Evolutionary conservation across 2,113 vertebrate species (phyloP).

Genomic region (Ramphastos sulfuratus): DNA sequence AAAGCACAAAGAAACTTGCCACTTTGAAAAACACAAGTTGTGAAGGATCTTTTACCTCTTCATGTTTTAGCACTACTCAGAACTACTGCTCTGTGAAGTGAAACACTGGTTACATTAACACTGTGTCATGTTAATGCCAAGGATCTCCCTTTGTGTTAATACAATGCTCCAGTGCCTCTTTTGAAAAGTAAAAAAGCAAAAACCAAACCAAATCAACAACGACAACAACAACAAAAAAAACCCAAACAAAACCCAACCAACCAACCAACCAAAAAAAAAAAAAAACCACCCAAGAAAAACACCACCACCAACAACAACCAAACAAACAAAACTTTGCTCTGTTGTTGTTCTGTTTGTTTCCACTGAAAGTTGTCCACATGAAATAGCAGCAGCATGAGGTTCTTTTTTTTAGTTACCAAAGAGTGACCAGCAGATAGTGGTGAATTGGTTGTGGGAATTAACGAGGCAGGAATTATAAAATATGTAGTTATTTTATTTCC

Average conservation of each 20-base stretch:
- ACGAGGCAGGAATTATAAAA: too few species aligned
- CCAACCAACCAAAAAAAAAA: too few species aligned
- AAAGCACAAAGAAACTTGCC: background rate
- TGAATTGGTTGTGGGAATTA: too few species aligned
- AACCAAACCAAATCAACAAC: too few species aligned
- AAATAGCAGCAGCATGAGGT: fast-evolving
- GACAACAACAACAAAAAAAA: too few species aligned
- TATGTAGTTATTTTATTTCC: too few species aligned
- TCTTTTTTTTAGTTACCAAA: background rate
- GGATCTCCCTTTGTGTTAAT: background rate
- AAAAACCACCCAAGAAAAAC: too few species aligned
- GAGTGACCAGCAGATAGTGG: background rate
- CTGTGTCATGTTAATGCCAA: background rate
- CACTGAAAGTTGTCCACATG: background rate
- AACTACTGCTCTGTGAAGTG: background rate
- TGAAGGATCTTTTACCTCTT: background rate
- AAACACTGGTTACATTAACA: background rate
- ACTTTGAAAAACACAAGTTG: background rate
- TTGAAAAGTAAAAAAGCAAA: background rate
- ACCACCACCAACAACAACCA: too few species aligned
- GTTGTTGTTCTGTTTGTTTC: background rate
- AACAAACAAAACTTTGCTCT: too few species aligned
- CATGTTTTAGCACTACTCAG: background rate
- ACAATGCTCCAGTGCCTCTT: background rate
- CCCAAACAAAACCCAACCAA: too few species aligned